These are phyloP conservation scores for Ophraella communa DNA, from an alignment of 2,888 invertebrate species.

Conservation along the genomic window DNA sequence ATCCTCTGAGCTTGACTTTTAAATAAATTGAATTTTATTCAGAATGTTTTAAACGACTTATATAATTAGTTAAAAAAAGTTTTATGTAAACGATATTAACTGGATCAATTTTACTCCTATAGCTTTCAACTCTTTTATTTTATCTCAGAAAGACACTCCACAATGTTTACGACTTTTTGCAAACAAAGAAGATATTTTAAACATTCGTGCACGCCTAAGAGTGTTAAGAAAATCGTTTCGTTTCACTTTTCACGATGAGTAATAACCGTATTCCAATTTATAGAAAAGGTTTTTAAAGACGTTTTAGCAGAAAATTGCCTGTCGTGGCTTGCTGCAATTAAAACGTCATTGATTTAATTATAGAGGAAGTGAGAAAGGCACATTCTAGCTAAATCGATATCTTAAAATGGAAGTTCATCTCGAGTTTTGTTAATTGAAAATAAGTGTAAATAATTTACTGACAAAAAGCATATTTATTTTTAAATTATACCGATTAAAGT, in stretches of 20 bases:
- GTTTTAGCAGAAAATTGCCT: slow-evolving; percentile 1
- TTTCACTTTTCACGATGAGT: slow-evolving; percentile 7
- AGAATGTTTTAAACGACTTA: no score
- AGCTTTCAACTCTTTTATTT: not conserved
- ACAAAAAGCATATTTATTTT: no score
- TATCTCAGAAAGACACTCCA: not conserved
- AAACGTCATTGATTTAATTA: slow-evolving; percentile 18
- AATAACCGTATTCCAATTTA: slow-evolving; percentile 10
- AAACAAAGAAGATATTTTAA: no score
- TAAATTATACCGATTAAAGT: no score
- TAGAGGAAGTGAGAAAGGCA: not conserved
- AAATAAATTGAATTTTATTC: no score
- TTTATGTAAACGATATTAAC: no score
- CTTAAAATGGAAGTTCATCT: not conserved
- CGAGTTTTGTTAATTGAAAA: no score
- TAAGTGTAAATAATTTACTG: no score
- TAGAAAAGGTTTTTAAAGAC: not conserved
- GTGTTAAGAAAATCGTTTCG: not conserved
- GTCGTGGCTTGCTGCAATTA: slow-evolving; percentile 5
- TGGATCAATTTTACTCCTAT: not conserved
- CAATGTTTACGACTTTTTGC: not conserved
- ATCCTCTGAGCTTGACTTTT: no score
- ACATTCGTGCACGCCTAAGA: not conserved
- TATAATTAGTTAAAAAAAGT: no score
- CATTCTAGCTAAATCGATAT: slow-evolving; percentile 1